A percentile compares a stretch with the other conserved stretches of the same genome.
Evolutionary conservation across 1,140 invertebrate species (phyloP).

Genomic region (Batillaria attramentaria): DNA sequence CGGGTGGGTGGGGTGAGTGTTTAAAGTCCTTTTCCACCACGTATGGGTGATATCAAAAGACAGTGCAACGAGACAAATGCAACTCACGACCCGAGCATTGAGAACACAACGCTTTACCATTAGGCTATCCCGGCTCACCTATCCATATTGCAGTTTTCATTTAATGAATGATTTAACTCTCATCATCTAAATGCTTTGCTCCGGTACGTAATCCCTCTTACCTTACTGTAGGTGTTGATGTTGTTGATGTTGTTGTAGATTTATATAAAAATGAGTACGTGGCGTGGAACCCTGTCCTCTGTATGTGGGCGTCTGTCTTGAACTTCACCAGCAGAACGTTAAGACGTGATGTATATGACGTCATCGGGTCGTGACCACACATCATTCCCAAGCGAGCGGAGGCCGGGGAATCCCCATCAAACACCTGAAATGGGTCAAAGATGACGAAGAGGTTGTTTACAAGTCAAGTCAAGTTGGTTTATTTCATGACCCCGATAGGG

Average conservation of each 20-base stretch:
- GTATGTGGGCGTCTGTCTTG: constrained; percentile 47
- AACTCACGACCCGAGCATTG: too few species aligned
- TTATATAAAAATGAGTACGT: constrained; percentile 53
- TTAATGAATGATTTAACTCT: background rate
- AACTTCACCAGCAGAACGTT: constrained; percentile 49
- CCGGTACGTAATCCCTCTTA: background rate
- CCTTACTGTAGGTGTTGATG: constrained; percentile 28
- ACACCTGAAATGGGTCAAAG: constrained; percentile 41
- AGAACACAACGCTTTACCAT: too few species aligned
- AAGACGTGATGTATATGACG: constrained; percentile 43
- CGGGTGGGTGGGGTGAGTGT: too few species aligned
- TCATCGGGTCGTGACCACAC: constrained; percentile 43
- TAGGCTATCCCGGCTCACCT: constrained; percentile 9
- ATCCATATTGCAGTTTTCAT: constrained; percentile 8
- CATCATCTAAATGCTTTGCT: background rate
- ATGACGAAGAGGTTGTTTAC: background rate
- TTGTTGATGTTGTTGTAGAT: constrained; percentile 34
- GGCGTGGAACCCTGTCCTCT: constrained; percentile 57
- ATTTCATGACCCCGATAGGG: background rate
- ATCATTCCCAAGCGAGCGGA: constrained; percentile 39
- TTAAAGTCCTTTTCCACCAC: too few species aligned
- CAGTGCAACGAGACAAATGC: too few species aligned
- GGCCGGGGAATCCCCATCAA: constrained; percentile 37
- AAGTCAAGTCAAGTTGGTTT: background rate
- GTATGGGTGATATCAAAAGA: too few species aligned